Evolutionary conservation across 2,888 invertebrate genomes (phyloP).

Genomic region (Erannis defoliaria): DNA sequence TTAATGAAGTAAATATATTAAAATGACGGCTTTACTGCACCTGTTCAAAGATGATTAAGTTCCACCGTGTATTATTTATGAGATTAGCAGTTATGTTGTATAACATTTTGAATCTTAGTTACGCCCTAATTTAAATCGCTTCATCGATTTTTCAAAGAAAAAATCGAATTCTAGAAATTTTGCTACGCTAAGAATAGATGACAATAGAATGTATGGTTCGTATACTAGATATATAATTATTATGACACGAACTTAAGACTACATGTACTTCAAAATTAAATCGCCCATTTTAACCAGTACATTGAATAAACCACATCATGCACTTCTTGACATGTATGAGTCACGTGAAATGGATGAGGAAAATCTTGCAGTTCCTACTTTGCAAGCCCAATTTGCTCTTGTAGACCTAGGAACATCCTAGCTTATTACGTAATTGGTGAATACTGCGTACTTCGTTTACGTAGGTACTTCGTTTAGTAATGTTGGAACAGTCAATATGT

Average conservation of each 20-base stretch:
- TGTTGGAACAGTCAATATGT: too few relatives aligned
- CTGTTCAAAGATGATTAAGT: not conserved
- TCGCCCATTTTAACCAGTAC: not conserved
- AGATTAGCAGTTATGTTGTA: not conserved
- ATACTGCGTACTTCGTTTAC: not conserved
- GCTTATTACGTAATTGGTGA: conserved; percentile 1
- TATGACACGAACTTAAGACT: too few relatives aligned
- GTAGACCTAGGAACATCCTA: not conserved
- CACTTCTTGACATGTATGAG: not conserved
- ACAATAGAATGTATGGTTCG: too few relatives aligned
- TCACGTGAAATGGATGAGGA: not conserved
- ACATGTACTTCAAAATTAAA: not conserved
- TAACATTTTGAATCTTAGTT: not conserved
- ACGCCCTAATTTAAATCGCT: conserved; percentile 6
- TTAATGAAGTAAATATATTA: conserved; percentile 5
- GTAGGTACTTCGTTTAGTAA: too few relatives aligned
- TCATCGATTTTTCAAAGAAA: not conserved
- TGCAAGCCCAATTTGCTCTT: not conserved
- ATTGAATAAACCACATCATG: not conserved
- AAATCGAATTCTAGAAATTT: too few relatives aligned
- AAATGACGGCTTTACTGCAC: conserved; percentile 4
- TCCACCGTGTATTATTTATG: not conserved
- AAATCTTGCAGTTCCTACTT: conserved; percentile 1
- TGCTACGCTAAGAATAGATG: too few relatives aligned
- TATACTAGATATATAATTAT: too few relatives aligned